Evolutionary conservation across 2,888 invertebrate genomes (phyloP).

Genomic region (Pammene fasciana): DNA sequence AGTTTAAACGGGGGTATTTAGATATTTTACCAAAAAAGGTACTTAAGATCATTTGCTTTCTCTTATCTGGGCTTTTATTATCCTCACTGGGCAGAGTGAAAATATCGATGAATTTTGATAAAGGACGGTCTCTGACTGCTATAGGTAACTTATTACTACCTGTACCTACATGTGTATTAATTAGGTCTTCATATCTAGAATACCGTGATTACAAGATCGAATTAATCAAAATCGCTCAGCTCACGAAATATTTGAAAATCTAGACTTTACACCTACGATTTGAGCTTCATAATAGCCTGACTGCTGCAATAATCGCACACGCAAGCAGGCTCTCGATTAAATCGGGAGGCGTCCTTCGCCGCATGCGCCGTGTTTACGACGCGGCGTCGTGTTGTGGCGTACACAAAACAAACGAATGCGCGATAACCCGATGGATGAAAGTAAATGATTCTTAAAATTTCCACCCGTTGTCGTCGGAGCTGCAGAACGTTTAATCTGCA

Average conservation of each 20-base stretch:
- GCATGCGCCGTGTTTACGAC: slow-evolving; percentile 16
- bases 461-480: no score
- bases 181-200: background rate
- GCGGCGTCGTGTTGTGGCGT: background rate
- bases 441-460: background rate
- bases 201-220: slow-evolving; percentile 19
- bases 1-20: no score
- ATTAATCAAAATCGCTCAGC: slow-evolving; percentile 17
- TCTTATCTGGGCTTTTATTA: no score
- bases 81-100: no score
- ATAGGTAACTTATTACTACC: no score
- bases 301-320: background rate
- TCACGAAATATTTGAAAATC: background rate
- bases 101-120: no score
- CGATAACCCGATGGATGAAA: background rate
- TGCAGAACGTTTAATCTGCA: slow-evolving; percentile 2
- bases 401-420: background rate
- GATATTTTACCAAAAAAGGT: no score
- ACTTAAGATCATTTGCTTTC: no score
- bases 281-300: background rate
- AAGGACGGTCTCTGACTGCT: no score
- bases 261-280: background rate
- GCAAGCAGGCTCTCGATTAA: slow-evolving; percentile 31
- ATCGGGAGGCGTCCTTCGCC: slow-evolving; percentile 23
- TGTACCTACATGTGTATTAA: background rate